These are phyloP conservation scores for Phyto melanocephala DNA, from an alignment of 2,888 invertebrate genomes.

Conservation along the genomic window DNA sequence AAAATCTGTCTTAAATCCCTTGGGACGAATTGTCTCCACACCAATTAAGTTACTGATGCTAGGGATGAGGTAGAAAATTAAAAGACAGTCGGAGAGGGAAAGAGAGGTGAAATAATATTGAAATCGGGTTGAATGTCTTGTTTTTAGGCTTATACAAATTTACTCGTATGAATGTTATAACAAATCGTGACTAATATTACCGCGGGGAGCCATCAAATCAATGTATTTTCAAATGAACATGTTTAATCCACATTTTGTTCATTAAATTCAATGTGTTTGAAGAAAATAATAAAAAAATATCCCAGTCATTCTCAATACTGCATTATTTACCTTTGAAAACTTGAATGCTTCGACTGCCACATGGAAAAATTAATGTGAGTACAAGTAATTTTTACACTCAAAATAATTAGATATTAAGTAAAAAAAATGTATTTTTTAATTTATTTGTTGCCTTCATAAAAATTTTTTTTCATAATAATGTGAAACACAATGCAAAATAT, in stretches of 20 bases:
- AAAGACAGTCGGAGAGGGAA: not conserved
- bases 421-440: too few species aligned
- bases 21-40: conserved; percentile 41
- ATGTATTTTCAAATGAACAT: conserved; percentile 60
- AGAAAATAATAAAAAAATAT: conserved; percentile 27
- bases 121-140: conserved; percentile 23
- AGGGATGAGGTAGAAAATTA: not conserved
- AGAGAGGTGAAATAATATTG: not conserved
- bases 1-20: conserved; percentile 43
- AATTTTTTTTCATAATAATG: too few species aligned
- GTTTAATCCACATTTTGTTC: conserved; percentile 17
- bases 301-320: conserved; percentile 49
- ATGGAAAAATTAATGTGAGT: not conserved
- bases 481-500: too few species aligned
- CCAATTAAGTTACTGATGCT: not conserved
- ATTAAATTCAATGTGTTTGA: conserved; percentile 38
- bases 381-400: conserved; percentile 22
- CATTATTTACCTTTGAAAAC: conserved; percentile 11
- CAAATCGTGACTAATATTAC: conserved; percentile 77
- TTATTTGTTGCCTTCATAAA: too few species aligned
- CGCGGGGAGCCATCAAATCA: conserved; percentile 70
- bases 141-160: conserved; percentile 15
- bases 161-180: conserved; percentile 56
- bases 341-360: not conserved
- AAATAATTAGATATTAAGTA: not conserved